Evolutionary conservation across 2,888 invertebrate species (phyloP), one percentile per base, ranked within the genome.

Genomic region (Julus scanicus): DNA sequence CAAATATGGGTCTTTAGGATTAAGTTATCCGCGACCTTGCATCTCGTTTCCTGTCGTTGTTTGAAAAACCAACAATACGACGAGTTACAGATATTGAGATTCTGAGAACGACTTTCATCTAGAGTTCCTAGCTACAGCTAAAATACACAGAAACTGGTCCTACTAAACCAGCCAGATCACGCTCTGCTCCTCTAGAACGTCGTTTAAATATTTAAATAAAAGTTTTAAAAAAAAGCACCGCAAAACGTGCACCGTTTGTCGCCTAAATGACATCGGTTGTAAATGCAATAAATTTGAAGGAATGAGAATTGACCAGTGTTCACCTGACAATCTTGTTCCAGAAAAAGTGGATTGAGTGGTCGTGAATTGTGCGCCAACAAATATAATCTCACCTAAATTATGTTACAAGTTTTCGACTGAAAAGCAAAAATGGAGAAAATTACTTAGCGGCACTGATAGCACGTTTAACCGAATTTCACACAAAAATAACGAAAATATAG

Each of bases 251-350:
- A 29, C 20, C n/a, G 63, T 53, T n/a, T n/a, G 29, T 9, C 71
- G 71, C n/a, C 11, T 71, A 29, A 29, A 29, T 71, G 9, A 29
- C 13, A 29, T 29, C 9, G 29, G 29, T 11, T 71, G 13, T 29
- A 71, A 71, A 71, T 71, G 71, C 71, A 29, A 71, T 29, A 13
- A 29, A 71, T 29, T 29, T 29, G 29, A 71, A 71, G 71, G 71
- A 71, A 71, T 71, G 71, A 71, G 71, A 29, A 71, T 71, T 71
- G 71, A 71, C 9, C n/a, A 13, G 71, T n/a, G 29, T n/a, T 71
- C 71, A 71, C 29, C 29, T 29, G 71, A 71, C 29, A 29, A 71
- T 71, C 71, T 2, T 20, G 29, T 29, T 71, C 13, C 71, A 11
- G 71, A 63, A 71, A 29, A 29, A 71, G 71, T 71, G 29, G 44